Evolutionary conservation across 2,888 invertebrate species (phyloP), one percentile per base, ranked within the genome.

Genomic region (Steinernema hermaphroditum): DNA sequence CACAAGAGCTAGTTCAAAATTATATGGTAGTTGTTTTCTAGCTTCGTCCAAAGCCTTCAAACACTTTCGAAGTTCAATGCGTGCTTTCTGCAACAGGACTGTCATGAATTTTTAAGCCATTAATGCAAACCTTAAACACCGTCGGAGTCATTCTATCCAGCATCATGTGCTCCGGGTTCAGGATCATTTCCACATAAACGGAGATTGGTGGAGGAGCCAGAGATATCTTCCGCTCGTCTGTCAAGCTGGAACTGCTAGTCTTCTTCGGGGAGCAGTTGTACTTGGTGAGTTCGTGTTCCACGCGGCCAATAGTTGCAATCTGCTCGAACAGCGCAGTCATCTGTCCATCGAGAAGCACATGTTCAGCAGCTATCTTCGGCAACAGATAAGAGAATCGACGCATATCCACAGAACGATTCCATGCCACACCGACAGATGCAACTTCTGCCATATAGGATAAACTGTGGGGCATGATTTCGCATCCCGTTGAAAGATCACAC

Each of bases 141-240:
- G 90, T 90, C 22, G 89, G 86, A 0, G 90, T 89, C 12, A 91
- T 87, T 81, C 90, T 88, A 72, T 91, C 91, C 68, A 91, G 86
- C 72, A 88, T 87, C 9, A 91, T 90, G 78, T 88, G 89, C 86
- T 91, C 91, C 27, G 91, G 91, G 81, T 90, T 90, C 19, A 90
- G 88, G 54, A 91, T 86, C 68, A 91, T 88, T 82, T 90, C 89
- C 79, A 85, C 83, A 34, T 85, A 82, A 8, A 83, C 82, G 0
- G 83, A 83, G 24, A 84, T 83, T 0, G 68, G 29, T 24, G 49
- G 37, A 16, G 22, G n/a, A 4, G 43, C 9, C 12, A 37, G 37
- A 8, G 72, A 72, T 8, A 74, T 41, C 12, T 50, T 71, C 24
- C 69, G 46, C 69, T 72, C 74, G 1, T 22, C 41, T 1, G 49